Percentiles rank a stretch among this genome's conserved stretches.
Evolutionary conservation across 1,140 invertebrate species (phyloP).

Genomic region (Thaumatotibia leucotreta): DNA sequence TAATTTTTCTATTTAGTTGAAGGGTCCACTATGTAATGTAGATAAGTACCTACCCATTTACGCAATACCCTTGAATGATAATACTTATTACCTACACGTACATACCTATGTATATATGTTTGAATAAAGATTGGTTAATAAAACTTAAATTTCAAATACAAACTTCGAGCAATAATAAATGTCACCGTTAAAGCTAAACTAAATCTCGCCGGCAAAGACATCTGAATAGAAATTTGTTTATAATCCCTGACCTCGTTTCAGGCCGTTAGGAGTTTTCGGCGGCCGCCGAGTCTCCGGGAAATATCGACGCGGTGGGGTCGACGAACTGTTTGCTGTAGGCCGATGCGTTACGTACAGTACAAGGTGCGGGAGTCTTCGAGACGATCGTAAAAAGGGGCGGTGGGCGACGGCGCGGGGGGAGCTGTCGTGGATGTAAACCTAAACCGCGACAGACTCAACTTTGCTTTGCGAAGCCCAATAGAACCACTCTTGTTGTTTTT

Average conservation of each 20-base stretch:
- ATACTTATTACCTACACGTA: too few relatives aligned
- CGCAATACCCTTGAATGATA: too few relatives aligned
- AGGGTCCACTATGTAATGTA: too few relatives aligned
- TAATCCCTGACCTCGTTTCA: constrained; percentile 9
- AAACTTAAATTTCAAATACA: background rate
- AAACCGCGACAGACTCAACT: background rate
- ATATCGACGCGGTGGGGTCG: constrained; percentile 9
- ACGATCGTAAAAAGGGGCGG: background rate
- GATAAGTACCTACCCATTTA: too few relatives aligned
- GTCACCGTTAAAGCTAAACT: background rate
- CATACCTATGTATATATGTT: too few relatives aligned
- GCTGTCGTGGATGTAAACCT: background rate
- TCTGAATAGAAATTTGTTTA: background rate
- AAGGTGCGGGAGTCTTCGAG: background rate
- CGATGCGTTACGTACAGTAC: background rate
- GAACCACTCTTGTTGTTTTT: background rate
- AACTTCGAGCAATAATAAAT: background rate
- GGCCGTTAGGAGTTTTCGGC: background rate
- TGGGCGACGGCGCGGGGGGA: background rate
- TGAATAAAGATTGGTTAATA: too few relatives aligned
- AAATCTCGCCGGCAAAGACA: background rate
- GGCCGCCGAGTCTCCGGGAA: background rate
- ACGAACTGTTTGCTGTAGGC: background rate
- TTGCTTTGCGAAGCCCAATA: background rate
- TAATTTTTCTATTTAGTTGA: too few relatives aligned